phyloP scores from a whole-genome alignment of 1,140 invertebrate species.

The Venustaconcha ellipsiformis region DNA sequence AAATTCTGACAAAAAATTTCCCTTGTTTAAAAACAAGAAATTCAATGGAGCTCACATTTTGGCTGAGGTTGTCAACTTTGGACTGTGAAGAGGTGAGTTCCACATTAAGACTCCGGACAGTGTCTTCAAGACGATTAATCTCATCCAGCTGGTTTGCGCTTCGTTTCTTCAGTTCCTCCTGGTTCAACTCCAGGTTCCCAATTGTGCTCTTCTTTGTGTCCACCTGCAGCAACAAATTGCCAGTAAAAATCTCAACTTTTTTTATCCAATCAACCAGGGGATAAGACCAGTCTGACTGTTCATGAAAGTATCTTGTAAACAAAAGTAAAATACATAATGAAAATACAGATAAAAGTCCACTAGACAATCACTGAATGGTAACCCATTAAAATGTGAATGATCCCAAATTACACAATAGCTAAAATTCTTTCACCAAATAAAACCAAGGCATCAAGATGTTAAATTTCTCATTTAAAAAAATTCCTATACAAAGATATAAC shows the following conservation, averaged over 20 bases:
- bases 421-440: too few relatives aligned
- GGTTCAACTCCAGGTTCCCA: conserved; percentile 49
- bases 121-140: conserved; percentile 58
- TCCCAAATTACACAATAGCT: too few relatives aligned
- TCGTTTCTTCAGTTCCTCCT: conserved; percentile 56
- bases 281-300: too few relatives aligned
- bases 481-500: too few relatives aligned
- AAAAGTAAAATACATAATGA: too few relatives aligned
- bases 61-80: conserved; percentile 58
- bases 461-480: too few relatives aligned
- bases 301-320: too few relatives aligned
- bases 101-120: conserved; percentile 50
- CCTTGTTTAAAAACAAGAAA: not conserved
- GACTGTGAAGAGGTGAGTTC: conserved; percentile 57
- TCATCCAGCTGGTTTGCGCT: conserved; percentile 53
- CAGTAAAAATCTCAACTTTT: not conserved
- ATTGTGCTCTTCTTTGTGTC: conserved; percentile 56
- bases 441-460: too few relatives aligned
- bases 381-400: too few relatives aligned
- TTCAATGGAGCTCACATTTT: conserved; percentile 52
- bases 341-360: too few relatives aligned
- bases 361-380: too few relatives aligned
- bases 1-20: conserved; percentile 1
- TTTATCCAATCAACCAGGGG: too few relatives aligned
- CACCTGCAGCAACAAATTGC: conserved; percentile 30